Conservation (phyloP, 2,888 invertebrate genomes). For the Perithous albicinctus region DNA sequence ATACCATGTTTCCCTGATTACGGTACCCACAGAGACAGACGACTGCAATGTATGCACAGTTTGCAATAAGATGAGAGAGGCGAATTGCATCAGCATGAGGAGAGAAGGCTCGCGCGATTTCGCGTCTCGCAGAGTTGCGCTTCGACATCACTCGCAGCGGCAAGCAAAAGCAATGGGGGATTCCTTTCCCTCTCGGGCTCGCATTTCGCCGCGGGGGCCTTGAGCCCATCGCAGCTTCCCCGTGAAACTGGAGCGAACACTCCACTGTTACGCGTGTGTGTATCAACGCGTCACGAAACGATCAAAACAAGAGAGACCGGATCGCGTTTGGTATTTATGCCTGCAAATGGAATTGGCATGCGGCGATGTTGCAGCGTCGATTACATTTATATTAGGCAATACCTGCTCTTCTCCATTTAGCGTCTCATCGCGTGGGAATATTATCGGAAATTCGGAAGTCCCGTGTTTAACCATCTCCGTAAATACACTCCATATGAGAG, state of each 20-base stretch:
- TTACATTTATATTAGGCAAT: slow-evolving; percentile 1
- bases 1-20: slow-evolving; percentile 21
- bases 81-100: slow-evolving; percentile 41
- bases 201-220: slow-evolving; percentile 31
- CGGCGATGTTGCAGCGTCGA: not conserved
- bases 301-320: not conserved
- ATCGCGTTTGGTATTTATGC: not conserved
- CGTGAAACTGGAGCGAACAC: slow-evolving; percentile 52
- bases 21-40: not conserved
- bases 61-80: slow-evolving; percentile 44
- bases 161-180: slow-evolving; percentile 27
- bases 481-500: no score
- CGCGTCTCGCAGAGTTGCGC: slow-evolving; percentile 32
- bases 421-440: slow-evolving; percentile 7
- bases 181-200: slow-evolving; percentile 40
- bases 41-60: not conserved
- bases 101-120: slow-evolving; percentile 31
- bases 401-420: not conserved
- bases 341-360: slow-evolving; percentile 27
- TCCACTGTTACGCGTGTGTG: not conserved
- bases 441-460: slow-evolving; percentile 10
- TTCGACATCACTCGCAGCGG: slow-evolving; percentile 18
- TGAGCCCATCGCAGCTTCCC: slow-evolving; percentile 22
- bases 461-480: no score
- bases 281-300: not conserved